Evolutionary conservation across 1,140 invertebrate species (phyloP).

Genomic region (Procambarus virginalis): DNA sequence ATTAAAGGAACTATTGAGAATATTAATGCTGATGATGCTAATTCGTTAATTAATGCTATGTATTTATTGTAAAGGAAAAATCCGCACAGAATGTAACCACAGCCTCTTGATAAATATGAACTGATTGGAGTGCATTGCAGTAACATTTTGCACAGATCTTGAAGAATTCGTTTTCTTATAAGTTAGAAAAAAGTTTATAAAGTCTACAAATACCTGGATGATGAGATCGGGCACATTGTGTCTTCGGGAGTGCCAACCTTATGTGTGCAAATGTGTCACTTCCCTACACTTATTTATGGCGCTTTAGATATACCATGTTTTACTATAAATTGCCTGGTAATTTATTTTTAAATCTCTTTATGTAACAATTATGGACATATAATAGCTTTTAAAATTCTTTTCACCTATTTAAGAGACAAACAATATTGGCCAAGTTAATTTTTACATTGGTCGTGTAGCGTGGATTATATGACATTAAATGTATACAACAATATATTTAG

Average conservation of each 20-base stretch:
- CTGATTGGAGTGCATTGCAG: background rate
- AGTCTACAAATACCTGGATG: constrained; percentile 57
- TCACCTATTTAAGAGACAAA: background rate
- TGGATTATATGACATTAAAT: background rate
- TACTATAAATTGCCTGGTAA: background rate
- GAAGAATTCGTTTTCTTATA: background rate
- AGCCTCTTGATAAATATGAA: too few species aligned
- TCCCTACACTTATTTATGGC: constrained; percentile 48
- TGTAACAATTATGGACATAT: background rate
- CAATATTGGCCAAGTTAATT: constrained; percentile 41
- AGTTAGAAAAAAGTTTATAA: background rate
- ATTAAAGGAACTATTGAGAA: background rate
- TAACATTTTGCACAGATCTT: background rate
- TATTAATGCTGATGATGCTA: background rate
- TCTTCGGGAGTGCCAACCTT: constrained; percentile 44
- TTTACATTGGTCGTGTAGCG: constrained; percentile 32
- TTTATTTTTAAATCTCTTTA: background rate
- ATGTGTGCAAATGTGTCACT: constrained; percentile 43
- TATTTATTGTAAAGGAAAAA: background rate
- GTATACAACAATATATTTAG: background rate
- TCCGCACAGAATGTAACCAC: too few species aligned
- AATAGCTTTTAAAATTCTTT: background rate
- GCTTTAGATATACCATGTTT: background rate
- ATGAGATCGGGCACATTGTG: constrained; percentile 62
- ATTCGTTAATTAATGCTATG: background rate